These are phyloP conservation scores for Polietes domitor DNA, from an alignment of 2,888 invertebrate species.

Conservation along the genomic window DNA sequence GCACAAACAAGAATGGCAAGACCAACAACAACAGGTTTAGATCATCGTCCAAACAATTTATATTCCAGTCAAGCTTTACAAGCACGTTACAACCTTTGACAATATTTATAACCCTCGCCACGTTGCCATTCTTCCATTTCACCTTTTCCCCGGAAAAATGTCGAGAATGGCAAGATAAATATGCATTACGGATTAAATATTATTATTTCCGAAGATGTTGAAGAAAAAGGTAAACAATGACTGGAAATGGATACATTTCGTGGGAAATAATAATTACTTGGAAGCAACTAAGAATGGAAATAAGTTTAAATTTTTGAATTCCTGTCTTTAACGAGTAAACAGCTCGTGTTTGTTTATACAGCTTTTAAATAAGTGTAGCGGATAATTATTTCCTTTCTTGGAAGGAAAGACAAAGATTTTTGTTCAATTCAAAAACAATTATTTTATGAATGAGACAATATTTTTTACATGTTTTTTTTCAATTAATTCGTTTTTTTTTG, in stretches of 20 bases:
- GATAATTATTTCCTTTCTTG: too few relatives aligned
- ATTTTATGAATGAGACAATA: too few relatives aligned
- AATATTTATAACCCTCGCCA: slow-evolving; percentile 44
- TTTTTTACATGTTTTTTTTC: too few relatives aligned
- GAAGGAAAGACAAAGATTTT: too few relatives aligned
- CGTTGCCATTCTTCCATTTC: background rate
- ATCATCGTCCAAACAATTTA: slow-evolving; percentile 42
- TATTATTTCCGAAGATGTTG: background rate
- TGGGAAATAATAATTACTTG: background rate
- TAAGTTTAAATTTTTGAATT: too few relatives aligned
- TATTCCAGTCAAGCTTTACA: slow-evolving; percentile 54
- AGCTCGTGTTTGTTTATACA: too few relatives aligned
- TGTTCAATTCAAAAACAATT: too few relatives aligned
- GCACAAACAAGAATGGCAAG: background rate
- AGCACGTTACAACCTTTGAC: slow-evolving; percentile 39
- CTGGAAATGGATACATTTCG: background rate
- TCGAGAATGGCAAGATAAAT: background rate
- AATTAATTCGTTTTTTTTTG: too few relatives aligned
- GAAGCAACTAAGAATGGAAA: too few relatives aligned
- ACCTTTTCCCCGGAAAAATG: background rate
- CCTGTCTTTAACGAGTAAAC: too few relatives aligned
- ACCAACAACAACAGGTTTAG: background rate
- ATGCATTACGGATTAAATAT: slow-evolving; percentile 6
- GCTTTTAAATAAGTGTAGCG: too few relatives aligned
- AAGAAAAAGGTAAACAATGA: background rate